These are phyloP conservation scores for Reticulitermes speratus DNA, from an alignment of 1,140 invertebrate genomes.

Conservation along the genomic window DNA sequence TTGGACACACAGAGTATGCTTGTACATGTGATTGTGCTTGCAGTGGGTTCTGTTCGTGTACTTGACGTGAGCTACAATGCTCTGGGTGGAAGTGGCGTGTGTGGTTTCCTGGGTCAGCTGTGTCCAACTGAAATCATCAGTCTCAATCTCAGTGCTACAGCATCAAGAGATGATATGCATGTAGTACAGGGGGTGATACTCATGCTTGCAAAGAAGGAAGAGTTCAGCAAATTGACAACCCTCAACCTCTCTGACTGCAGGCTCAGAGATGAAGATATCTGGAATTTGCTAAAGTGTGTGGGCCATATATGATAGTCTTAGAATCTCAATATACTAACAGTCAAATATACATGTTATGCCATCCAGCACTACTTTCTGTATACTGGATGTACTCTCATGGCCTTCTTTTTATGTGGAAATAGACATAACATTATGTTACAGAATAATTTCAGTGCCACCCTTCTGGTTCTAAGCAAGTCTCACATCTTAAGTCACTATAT, in stretches of 20 bases:
- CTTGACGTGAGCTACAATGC: constrained; percentile 21
- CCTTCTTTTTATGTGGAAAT: too few relatives aligned
- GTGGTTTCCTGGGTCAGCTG: constrained; percentile 1
- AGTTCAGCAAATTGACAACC: not conserved
- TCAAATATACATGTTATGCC: too few relatives aligned
- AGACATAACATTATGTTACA: too few relatives aligned
- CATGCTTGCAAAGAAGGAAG: constrained; percentile 7
- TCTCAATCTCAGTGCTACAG: constrained; percentile 6
- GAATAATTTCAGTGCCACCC: too few relatives aligned
- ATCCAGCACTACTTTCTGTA: too few relatives aligned
- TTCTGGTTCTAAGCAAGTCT: too few relatives aligned
- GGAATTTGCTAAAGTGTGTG: not conserved
- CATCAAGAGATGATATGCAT: not conserved
- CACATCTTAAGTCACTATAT: too few relatives aligned
- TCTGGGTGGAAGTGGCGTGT: not conserved
- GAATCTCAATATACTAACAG: too few relatives aligned
- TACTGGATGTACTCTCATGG: too few relatives aligned
- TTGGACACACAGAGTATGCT: too few relatives aligned
- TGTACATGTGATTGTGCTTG: too few relatives aligned
- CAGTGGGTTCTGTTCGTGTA: constrained; percentile 12
- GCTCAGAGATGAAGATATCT: constrained; percentile 19
- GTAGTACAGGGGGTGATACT: not conserved
- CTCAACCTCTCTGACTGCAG: constrained; percentile 16
- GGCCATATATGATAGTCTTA: too few relatives aligned
- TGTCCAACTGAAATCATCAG: not conserved